phyloP scores from a whole-genome alignment of 2,888 invertebrate genomes.

The Tineola bisselliella region DNA sequence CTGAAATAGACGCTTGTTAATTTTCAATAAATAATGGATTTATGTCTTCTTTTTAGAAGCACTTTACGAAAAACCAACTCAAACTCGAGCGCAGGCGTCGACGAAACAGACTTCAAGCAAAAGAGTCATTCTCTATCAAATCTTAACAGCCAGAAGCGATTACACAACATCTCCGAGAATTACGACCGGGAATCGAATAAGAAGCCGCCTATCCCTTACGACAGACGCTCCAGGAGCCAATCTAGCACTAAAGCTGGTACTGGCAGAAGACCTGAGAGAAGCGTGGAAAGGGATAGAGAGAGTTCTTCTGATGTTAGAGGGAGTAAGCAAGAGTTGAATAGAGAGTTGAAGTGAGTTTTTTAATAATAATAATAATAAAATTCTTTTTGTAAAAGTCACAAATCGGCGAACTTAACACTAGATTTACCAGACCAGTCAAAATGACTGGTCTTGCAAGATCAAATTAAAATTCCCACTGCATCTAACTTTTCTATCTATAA shows the following conservation, averaged over 20 bases:
- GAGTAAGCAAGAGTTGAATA: constrained; percentile 43
- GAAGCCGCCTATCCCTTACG: constrained; percentile 58
- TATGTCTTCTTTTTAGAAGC: constrained; percentile 17
- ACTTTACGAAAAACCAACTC: constrained; percentile 53
- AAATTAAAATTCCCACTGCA: too few relatives aligned
- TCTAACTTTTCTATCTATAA: too few relatives aligned
- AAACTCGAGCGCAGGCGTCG: constrained; percentile 52
- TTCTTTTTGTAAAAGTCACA: too few relatives aligned
- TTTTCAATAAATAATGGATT: too few relatives aligned
- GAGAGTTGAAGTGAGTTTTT: constrained; percentile 48
- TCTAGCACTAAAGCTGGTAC: constrained; percentile 56
- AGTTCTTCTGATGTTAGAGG: constrained; percentile 40
- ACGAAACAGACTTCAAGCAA: constrained; percentile 48
- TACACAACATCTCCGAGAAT: constrained; percentile 69
- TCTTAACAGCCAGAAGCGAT: constrained; percentile 39
- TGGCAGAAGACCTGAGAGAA: constrained; percentile 19
- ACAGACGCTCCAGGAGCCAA: constrained; percentile 50
- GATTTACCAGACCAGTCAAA: too few relatives aligned
- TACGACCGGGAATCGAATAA: constrained; percentile 30
- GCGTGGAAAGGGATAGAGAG: constrained; percentile 17
- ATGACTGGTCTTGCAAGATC: too few relatives aligned
- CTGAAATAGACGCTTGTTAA: too few relatives aligned
- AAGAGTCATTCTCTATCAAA: constrained; percentile 58
- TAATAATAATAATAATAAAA: neutral
- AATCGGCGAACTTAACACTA: too few relatives aligned